Conservation (phyloP, 2,797 vertebrate genomes). For the Spea hammondii region DNA sequence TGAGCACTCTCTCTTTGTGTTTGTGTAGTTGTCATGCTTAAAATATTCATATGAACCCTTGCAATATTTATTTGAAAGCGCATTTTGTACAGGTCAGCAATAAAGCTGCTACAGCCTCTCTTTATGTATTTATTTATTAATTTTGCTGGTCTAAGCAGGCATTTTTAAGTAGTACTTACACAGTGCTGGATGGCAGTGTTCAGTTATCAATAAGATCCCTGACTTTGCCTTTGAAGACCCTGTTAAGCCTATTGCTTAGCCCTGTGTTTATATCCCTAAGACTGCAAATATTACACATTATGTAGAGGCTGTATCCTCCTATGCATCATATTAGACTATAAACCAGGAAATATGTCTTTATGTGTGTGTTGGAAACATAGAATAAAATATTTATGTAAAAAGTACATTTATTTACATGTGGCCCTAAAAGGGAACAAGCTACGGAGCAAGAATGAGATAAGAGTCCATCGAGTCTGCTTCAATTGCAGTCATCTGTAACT, state of each 20-base stretch:
- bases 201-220: constrained; percentile 59
- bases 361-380: no score
- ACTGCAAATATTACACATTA: constrained; percentile 53
- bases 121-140: neutral
- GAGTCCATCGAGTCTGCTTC: no score
- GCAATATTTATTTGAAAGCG: constrained; percentile 93
- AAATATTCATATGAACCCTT: constrained; percentile 98
- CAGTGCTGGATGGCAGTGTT: constrained; percentile 56
- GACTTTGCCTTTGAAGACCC: constrained; percentile 53
- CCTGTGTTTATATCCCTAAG: constrained; percentile 30
- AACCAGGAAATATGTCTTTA: no score
- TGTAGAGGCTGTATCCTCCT: constrained; percentile 53
- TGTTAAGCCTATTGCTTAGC: constrained; percentile 53
- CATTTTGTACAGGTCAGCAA: constrained; percentile 77
- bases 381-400: no score
- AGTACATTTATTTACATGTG: no score
- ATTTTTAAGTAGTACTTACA: constrained; percentile 61
- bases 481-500: no score
- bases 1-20: constrained; percentile 97
- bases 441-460: no score
- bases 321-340: constrained; percentile 51
- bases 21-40: constrained; percentile 95
- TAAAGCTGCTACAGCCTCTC: constrained; percentile 62
- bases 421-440: no score
- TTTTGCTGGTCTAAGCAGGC: constrained; percentile 68